Conservation (phyloP, 2,113 vertebrate genomes). For the Rhynchomys soricoides region DNA sequence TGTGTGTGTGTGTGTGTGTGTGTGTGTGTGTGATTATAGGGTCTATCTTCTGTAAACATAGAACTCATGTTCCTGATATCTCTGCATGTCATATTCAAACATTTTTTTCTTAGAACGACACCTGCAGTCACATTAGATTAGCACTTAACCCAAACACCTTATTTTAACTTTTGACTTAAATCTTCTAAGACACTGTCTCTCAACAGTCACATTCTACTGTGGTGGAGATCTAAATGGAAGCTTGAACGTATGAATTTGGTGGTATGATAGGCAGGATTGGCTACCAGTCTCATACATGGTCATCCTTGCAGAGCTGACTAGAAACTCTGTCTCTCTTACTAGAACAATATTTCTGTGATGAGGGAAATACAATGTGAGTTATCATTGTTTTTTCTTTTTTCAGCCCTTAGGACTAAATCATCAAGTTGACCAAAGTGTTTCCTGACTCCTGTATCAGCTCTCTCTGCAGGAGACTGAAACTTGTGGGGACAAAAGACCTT, state of each 20-base stretch:
- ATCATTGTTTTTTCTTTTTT: background rate
- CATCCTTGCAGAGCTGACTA: background rate
- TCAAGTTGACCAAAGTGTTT: background rate
- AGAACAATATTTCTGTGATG: background rate
- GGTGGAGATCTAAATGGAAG: background rate
- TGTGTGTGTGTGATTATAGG: background rate
- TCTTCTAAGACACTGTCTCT: background rate
- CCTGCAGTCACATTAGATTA: background rate
- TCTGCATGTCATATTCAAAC: background rate
- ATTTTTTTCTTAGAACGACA: background rate
- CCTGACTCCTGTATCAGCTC: background rate
- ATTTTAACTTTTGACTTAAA: background rate
- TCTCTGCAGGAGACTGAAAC: background rate
- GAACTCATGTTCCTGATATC: too few species aligned
- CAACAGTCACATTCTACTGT: background rate
- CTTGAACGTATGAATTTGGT: background rate
- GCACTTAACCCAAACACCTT: background rate
- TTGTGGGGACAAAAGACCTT: conserved; percentile 32
- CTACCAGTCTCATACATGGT: background rate
- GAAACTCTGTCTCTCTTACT: background rate
- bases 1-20: background rate
- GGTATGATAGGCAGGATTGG: background rate
- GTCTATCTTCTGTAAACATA: background rate
- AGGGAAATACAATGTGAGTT: background rate
- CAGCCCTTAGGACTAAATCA: background rate